Conservation (phyloP, 2,797 vertebrate species). For the Taeniopygia guttata region DNA sequence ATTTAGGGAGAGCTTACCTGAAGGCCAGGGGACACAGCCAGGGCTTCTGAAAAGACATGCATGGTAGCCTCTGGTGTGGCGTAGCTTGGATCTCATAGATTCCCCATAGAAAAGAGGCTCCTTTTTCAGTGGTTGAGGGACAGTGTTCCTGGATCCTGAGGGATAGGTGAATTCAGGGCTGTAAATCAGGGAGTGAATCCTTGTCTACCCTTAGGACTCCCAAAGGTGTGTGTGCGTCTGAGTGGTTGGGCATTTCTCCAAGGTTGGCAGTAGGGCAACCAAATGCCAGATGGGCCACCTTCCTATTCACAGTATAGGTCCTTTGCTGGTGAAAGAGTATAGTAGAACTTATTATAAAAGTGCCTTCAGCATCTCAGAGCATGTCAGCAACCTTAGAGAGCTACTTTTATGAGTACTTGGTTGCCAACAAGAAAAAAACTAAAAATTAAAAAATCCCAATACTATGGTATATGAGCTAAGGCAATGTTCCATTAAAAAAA, state of each 20-base stretch:
- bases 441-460: background rate
- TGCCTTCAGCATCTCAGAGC: background rate
- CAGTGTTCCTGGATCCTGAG: background rate
- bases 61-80: background rate
- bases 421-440: background rate
- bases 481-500: background rate
- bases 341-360: background rate
- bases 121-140: background rate
- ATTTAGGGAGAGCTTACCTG: background rate
- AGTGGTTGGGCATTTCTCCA: background rate
- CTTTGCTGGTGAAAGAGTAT: background rate
- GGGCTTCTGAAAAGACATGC: background rate
- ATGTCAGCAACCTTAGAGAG: background rate
- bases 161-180: background rate
- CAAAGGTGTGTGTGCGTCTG: background rate
- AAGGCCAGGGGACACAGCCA: background rate
- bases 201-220: background rate
- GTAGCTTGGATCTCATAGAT: background rate
- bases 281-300: background rate
- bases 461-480: background rate
- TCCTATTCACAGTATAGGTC: background rate
- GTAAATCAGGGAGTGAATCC: background rate
- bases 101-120: background rate
- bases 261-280: background rate
- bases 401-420: background rate